Evolutionary conservation across 2,888 invertebrate species (phyloP).

Genomic region (Brachypalpus laphriformis): DNA sequence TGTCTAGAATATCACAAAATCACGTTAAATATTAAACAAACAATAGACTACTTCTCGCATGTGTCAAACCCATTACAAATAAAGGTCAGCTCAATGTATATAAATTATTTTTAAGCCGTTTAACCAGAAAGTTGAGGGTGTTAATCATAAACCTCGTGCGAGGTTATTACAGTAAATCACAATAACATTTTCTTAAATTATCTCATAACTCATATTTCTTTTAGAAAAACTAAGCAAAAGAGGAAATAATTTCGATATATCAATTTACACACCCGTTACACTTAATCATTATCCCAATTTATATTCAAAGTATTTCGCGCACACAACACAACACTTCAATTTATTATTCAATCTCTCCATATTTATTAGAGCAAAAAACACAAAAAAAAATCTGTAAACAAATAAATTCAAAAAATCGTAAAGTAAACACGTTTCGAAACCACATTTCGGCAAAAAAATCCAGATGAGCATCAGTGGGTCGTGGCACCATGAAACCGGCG

Average conservation of each 20-base stretch:
- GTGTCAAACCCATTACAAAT: not conserved
- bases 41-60: not conserved
- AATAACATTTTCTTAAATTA: not conserved
- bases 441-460: not conserved
- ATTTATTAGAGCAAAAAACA: not conserved
- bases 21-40: not conserved
- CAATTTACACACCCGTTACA: not conserved
- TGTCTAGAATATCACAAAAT: not conserved
- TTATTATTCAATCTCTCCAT: not conserved
- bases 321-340: not conserved
- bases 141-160: not conserved
- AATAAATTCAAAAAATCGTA: not conserved
- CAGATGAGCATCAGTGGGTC: not conserved
- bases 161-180: not conserved
- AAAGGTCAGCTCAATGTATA: not conserved
- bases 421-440: not conserved
- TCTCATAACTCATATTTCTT: not conserved
- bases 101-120: not conserved
- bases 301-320: not conserved
- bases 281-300: not conserved
- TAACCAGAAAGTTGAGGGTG: not conserved
- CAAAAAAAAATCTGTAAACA: not conserved
- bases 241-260: not conserved
- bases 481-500: not conserved
- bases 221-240: too few species aligned